Percentiles rank a stretch among this genome's conserved stretches.
Evolutionary conservation across 1,140 invertebrate species (phyloP).

Genomic region (Spodoptera litura): DNA sequence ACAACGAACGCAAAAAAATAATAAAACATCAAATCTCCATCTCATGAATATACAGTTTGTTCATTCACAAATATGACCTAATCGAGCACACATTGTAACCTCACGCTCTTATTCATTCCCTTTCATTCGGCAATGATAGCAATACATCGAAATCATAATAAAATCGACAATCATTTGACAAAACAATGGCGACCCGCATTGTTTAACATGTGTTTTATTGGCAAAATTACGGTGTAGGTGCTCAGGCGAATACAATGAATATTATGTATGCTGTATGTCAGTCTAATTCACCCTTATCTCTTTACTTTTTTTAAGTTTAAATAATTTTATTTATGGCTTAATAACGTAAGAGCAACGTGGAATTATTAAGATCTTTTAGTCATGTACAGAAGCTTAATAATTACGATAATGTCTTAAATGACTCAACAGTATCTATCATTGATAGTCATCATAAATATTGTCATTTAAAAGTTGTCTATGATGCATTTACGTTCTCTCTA

Average conservation of each 20-base stretch:
- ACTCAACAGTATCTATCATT: too few species aligned
- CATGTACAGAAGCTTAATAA: too few species aligned
- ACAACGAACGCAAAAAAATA: background rate
- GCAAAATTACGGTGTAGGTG: conserved; percentile 58
- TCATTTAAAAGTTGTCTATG: too few species aligned
- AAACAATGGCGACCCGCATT: conserved; percentile 57
- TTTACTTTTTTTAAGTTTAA: background rate
- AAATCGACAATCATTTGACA: conserved; percentile 48
- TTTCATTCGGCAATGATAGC: conserved; percentile 24
- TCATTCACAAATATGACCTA: conserved; percentile 4
- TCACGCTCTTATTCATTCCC: conserved; percentile 3
- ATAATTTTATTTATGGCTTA: background rate
- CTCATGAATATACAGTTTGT: background rate
- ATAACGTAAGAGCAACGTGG: too few species aligned
- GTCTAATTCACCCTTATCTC: conserved; percentile 52
- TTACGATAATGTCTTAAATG: too few species aligned
- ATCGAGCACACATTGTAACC: background rate
- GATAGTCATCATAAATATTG: too few species aligned
- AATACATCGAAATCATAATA: conserved; percentile 51
- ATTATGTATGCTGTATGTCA: conserved; percentile 35
- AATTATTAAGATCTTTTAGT: too few species aligned
- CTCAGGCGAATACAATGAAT: conserved; percentile 60
- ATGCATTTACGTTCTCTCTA: too few species aligned
- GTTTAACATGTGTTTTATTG: conserved; percentile 56
- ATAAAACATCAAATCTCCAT: background rate